Base-by-base conservation (phyloP, 2,888 invertebrate species). In the Argyresthia albistria region DNA sequence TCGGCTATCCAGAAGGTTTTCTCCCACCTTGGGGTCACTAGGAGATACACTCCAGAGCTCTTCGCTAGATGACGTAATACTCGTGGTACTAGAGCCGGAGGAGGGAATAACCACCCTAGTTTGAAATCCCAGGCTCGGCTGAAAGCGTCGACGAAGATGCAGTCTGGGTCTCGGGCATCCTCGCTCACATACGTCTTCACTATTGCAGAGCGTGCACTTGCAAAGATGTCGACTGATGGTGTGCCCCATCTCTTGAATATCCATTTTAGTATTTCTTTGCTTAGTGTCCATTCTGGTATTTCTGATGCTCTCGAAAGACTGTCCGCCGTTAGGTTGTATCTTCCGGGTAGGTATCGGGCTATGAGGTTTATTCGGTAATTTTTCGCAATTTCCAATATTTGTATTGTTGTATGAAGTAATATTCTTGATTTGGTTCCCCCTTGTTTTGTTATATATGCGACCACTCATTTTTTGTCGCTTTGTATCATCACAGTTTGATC, bases 51-150 rank as follows among this genome's bases (percentile, higher is more conserved):
- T 10, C 64, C 61, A 45, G 46, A 50, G 6, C 61, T 59, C 16
- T 50, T 35, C 43, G 56, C 56, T 43, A 62, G 53, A 42, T 63
- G 61, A 1, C 52, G 49, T 11, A 61, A 52, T 4, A 60, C 58
- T 39, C 55, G 51, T 4, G 61, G 60, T 4, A 61, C 59, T 25
- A 66, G 54, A 8, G 9, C 55, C 51, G 25, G 64, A 61, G n/a
- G 65, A 59, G 15, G 65, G 59, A 53, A 64, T 59, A 14, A 59
- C 55, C 63, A 65, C 8, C 56, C 61, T n/a, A n/a, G n/a, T n/a
- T n/a, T 35, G 43, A 54, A 59, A 3, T 46, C 15, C 59, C 60
- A 60, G 12, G 12, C 39, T n/a, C 57, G 53, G 56, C 59, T 60
- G 58, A 62, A 60, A 8, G 60, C 59, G 42, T 59, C 56, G 36